A percentile compares a stretch with the other conserved stretches of the same genome.
phyloP scores from a whole-genome alignment of 2,797 vertebrate genomes.

The Enteromius radiatus region DNA sequence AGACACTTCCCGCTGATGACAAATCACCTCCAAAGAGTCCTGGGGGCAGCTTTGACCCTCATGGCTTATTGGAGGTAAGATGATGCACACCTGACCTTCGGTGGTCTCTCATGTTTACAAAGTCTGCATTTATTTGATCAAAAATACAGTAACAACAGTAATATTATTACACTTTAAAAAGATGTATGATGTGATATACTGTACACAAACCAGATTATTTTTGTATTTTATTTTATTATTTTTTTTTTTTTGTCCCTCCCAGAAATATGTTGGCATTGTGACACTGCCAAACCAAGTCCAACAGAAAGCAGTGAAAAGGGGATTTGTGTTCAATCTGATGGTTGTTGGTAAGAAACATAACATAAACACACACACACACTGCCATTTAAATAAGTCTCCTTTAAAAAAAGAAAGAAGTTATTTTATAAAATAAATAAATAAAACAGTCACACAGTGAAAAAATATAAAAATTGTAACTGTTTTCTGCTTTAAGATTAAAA shows the following conservation, averaged over 20 bases:
- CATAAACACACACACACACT: background rate
- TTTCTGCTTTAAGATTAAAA: background rate
- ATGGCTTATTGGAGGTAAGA: constrained; percentile 88
- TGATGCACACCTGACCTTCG: background rate
- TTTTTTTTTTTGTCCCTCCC: background rate
- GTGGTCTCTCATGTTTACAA: background rate
- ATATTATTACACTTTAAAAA: background rate
- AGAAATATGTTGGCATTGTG: constrained; percentile 86
- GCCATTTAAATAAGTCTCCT: background rate
- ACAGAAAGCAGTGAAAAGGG: constrained; percentile 85
- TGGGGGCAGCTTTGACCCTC: constrained; percentile 87
- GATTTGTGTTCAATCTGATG: constrained; percentile 87
- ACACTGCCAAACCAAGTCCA: constrained; percentile 84
- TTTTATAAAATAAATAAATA: background rate
- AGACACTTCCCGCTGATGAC: constrained; percentile 68
- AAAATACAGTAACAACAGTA: background rate
- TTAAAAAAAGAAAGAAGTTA: too few species aligned
- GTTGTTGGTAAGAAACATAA: constrained; percentile 76
- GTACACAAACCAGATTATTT: background rate
- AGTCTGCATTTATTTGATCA: background rate
- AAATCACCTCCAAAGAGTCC: constrained; percentile 83
- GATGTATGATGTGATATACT: background rate
- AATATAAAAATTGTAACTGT: background rate
- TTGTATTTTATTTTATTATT: too few species aligned
- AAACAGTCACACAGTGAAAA: background rate